A percentile compares a stretch with the other conserved stretches of the same genome.
Evolutionary conservation across 2,797 vertebrate genomes (phyloP).

Genomic region (Craterocephalus amniculus): DNA sequence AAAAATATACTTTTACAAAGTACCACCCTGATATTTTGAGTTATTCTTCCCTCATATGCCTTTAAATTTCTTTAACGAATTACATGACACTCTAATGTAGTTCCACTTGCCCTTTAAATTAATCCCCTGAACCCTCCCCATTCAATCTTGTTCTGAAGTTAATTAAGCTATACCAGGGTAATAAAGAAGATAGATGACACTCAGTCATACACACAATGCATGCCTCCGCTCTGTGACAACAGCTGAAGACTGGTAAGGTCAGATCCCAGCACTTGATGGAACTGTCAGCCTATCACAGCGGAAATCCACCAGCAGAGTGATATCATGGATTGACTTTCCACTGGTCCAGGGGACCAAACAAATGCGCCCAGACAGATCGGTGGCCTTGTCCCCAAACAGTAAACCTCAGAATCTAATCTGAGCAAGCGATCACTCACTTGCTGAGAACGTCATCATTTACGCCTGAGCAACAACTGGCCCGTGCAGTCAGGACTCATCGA

Average conservation of each 20-base stretch:
- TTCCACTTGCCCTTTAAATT: slow-evolving; percentile 81
- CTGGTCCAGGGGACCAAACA: slow-evolving; percentile 46
- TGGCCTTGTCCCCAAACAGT: slow-evolving; percentile 59
- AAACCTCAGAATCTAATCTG: slow-evolving; percentile 68
- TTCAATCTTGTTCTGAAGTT: slow-evolving; percentile 77
- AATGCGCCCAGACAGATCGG: slow-evolving; percentile 59
- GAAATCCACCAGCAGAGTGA: slow-evolving; percentile 65
- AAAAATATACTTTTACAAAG: too few relatives aligned
- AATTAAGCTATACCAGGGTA: slow-evolving; percentile 81
- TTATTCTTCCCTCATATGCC: neutral
- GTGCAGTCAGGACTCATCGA: slow-evolving; percentile 58
- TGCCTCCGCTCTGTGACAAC: slow-evolving; percentile 64
- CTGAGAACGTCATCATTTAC: slow-evolving; percentile 69
- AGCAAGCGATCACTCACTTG: slow-evolving; percentile 70
- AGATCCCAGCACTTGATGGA: slow-evolving; percentile 78
- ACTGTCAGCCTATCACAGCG: slow-evolving; percentile 72
- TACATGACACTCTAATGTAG: slow-evolving; percentile 68
- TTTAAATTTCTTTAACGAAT: slow-evolving; percentile 49
- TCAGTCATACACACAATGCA: slow-evolving; percentile 51
- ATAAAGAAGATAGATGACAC: slow-evolving; percentile 83
- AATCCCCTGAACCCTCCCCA: slow-evolving; percentile 74
- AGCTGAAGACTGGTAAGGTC: slow-evolving; percentile 79
- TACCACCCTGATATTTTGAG: neutral
- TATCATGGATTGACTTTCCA: slow-evolving; percentile 61
- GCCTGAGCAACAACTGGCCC: slow-evolving; percentile 58